Evolutionary conservation across 2,888 invertebrate species (phyloP).

Genomic region (Standfussiana lucernea): DNA sequence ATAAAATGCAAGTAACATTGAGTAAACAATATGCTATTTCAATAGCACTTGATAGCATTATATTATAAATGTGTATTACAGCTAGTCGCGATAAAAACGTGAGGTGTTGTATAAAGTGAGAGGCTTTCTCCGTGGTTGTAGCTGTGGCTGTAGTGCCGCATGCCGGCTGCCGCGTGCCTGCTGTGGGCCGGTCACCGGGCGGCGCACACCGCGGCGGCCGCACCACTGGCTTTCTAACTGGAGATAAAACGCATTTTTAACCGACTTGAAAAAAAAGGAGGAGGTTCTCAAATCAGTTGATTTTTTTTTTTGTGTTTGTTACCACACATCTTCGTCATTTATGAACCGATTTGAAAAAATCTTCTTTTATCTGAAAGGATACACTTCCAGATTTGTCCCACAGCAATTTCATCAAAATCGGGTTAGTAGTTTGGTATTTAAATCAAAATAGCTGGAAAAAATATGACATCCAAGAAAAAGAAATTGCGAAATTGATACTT

Average conservation of each 20-base stretch:
- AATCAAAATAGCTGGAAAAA: no score
- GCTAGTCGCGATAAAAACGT: constrained; percentile 7
- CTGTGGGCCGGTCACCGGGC: not conserved
- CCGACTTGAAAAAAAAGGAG: no score
- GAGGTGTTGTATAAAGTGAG: constrained; percentile 18
- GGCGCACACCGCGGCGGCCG: not conserved
- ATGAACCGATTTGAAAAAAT: no score
- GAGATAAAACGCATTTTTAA: not conserved
- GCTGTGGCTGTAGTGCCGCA: not conserved
- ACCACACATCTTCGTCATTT: no score
- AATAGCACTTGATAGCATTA: constrained; percentile 1
- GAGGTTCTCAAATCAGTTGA: no score
- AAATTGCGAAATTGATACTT: no score
- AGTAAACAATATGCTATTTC: constrained; percentile 3
- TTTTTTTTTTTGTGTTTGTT: no score
- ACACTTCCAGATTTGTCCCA: no score
- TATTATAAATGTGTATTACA: constrained; percentile 21
- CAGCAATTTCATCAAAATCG: no score
- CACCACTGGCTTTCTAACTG: constrained; percentile 23
- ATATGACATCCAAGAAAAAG: no score
- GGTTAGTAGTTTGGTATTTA: no score
- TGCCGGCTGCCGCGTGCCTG: not conserved
- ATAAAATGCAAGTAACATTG: not conserved
- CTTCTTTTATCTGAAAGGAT: no score
- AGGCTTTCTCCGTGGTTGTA: constrained; percentile 29